Conservation (phyloP, 2,113 vertebrate species). For the Clarias macrocephalus region DNA sequence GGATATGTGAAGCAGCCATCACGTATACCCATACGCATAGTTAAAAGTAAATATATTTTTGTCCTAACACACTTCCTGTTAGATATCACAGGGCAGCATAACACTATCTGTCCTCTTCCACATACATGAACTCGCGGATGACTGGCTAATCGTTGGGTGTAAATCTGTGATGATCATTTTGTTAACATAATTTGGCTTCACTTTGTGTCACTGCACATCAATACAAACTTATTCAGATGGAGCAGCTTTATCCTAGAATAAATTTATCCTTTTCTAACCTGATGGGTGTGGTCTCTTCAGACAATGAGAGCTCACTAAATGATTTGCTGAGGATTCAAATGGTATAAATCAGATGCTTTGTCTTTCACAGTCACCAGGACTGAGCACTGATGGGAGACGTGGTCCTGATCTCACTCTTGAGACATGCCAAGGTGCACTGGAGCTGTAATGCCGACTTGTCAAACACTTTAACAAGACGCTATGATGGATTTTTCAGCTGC, state of each 20-base stretch:
- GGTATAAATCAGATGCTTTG: background rate
- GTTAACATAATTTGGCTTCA: background rate
- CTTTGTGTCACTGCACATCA: background rate
- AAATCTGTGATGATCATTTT: too few relatives aligned
- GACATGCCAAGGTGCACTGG: background rate
- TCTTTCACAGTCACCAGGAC: background rate
- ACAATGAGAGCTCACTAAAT: background rate
- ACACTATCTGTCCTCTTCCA: background rate
- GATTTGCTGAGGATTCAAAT: background rate
- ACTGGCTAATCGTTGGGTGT: background rate
- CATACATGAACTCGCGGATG: background rate
- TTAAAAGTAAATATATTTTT: too few relatives aligned
- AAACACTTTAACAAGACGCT: background rate
- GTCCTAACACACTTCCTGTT: background rate
- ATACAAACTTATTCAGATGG: background rate
- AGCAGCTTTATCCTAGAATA: background rate
- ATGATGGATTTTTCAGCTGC: background rate
- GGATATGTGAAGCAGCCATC: too few relatives aligned
- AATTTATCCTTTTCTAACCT: background rate
- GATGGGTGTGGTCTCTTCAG: background rate
- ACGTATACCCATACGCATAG: too few relatives aligned
- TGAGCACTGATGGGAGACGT: too few relatives aligned
- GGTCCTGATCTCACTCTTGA: background rate
- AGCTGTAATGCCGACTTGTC: background rate
- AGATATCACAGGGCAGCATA: background rate